phyloP scores from a whole-genome alignment of 2,888 invertebrate species.

The Brachylomia viminalis region DNA sequence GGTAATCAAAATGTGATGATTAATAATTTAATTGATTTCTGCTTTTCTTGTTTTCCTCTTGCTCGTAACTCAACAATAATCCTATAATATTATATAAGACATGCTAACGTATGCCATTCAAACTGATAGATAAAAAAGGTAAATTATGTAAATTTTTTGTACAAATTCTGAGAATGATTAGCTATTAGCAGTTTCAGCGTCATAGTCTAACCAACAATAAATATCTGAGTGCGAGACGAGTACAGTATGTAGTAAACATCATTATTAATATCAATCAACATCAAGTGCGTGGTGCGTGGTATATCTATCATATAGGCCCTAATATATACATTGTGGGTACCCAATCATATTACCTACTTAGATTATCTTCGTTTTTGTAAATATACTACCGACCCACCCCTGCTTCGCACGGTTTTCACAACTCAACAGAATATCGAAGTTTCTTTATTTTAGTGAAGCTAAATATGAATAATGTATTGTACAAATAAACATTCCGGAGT shows the following conservation, averaged over 20 bases:
- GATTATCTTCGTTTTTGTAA: neutral
- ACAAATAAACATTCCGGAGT: neutral
- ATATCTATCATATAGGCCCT: neutral
- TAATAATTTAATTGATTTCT: neutral
- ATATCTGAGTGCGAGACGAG: slow-evolving; percentile 4
- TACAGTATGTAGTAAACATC: neutral
- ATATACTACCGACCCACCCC: neutral
- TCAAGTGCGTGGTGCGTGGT: neutral
- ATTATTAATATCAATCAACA: slow-evolving; percentile 5
- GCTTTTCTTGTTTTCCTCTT: neutral
- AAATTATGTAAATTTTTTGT: slow-evolving; percentile 11
- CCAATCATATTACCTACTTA: neutral
- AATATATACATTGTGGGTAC: neutral
- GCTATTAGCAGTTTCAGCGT: slow-evolving; percentile 11
- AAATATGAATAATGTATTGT: neutral
- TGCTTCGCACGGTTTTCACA: neutral
- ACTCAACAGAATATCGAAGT: neutral
- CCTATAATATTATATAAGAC: neutral
- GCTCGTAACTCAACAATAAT: neutral
- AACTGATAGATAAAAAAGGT: slow-evolving; percentile 6
- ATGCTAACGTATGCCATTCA: neutral
- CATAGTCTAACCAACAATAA: slow-evolving; percentile 9
- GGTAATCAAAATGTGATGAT: neutral
- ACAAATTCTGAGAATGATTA: slow-evolving; percentile 10
- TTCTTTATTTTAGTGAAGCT: neutral